phyloP scores from a whole-genome alignment of 2,888 invertebrate genomes.

The Mythimna impura region DNA sequence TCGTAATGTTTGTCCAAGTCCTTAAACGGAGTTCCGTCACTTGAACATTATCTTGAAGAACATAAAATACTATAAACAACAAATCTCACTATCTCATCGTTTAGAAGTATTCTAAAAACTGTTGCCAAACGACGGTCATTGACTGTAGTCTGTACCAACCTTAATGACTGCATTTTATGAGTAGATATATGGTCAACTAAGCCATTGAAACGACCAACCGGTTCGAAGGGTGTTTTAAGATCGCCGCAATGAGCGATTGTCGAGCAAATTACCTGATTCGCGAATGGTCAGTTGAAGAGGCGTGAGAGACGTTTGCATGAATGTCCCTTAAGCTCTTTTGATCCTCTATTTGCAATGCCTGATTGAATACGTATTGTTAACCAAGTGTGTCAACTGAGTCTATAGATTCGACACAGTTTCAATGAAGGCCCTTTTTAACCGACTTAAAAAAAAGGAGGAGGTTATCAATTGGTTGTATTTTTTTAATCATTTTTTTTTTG shows the following conservation, averaged over 20 bases:
- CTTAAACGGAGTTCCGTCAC: slow-evolving; percentile 30
- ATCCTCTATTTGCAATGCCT: neutral
- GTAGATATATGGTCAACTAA: slow-evolving; percentile 51
- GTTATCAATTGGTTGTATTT: too few relatives aligned
- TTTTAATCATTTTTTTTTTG: too few relatives aligned
- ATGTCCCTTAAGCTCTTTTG: slow-evolving; percentile 12
- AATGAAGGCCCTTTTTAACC: slow-evolving; percentile 5
- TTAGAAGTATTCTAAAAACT: slow-evolving; percentile 16
- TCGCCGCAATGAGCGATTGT: slow-evolving; percentile 43
- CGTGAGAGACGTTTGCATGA: neutral
- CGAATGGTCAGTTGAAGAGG: neutral
- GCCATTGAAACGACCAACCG: slow-evolving; percentile 69
- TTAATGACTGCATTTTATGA: slow-evolving; percentile 26
- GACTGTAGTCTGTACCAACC: slow-evolving; percentile 45
- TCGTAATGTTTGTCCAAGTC: slow-evolving; percentile 2
- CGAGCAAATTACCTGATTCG: slow-evolving; percentile 24
- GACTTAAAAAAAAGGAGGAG: too few relatives aligned
- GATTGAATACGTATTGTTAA: slow-evolving; percentile 51
- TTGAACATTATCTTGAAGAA: slow-evolving; percentile 34
- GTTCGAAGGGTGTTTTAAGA: slow-evolving; percentile 72
- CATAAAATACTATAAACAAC: slow-evolving; percentile 9
- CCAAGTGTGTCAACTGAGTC: slow-evolving; percentile 40
- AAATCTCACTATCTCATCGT: slow-evolving; percentile 21
- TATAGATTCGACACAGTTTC: slow-evolving; percentile 21
- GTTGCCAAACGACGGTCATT: slow-evolving; percentile 66